Conservation (phyloP, 2,113 vertebrate genomes). For the Poeciliopsis prolifica region DNA sequence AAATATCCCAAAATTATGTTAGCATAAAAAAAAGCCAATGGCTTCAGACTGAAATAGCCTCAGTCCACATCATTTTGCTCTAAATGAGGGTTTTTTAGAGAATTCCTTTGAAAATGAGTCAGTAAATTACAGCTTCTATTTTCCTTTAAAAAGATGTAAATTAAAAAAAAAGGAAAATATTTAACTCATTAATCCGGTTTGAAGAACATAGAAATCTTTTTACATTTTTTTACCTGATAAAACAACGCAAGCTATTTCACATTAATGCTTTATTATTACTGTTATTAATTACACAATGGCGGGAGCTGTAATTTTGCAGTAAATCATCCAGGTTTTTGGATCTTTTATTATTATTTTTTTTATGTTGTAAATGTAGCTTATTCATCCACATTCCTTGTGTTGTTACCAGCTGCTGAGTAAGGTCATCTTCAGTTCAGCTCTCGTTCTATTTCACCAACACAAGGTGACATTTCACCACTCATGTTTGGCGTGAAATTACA, state of each 20-base stretch:
- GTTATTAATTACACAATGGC: conserved; percentile 5
- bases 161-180: background rate
- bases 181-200: background rate
- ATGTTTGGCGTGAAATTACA: background rate
- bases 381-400: conserved; percentile 71
- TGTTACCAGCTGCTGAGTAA: conserved; percentile 8
- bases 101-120: conserved; percentile 10
- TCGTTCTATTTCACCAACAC: conserved; percentile 7
- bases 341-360: conserved; percentile 12
- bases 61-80: background rate
- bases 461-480: background rate
- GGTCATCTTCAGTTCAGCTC: conserved; percentile 38
- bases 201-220: background rate
- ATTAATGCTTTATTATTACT: conserved; percentile 4
- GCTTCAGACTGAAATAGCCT: background rate
- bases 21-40: background rate
- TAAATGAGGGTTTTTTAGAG: conserved; percentile 6
- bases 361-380: conserved; percentile 34
- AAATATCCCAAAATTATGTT: background rate
- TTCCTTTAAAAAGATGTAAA: background rate
- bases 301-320: conserved; percentile 51
- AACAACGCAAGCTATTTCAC: background rate
- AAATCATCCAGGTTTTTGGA: conserved; percentile 17
- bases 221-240: background rate
- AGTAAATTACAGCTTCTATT: conserved; percentile 44